A percentile compares a stretch with the other conserved stretches of the same genome.
These are phyloP conservation scores for Haliaeetus leucogaster DNA, from an alignment of 2,113 vertebrate species.

Conservation along the genomic window DNA sequence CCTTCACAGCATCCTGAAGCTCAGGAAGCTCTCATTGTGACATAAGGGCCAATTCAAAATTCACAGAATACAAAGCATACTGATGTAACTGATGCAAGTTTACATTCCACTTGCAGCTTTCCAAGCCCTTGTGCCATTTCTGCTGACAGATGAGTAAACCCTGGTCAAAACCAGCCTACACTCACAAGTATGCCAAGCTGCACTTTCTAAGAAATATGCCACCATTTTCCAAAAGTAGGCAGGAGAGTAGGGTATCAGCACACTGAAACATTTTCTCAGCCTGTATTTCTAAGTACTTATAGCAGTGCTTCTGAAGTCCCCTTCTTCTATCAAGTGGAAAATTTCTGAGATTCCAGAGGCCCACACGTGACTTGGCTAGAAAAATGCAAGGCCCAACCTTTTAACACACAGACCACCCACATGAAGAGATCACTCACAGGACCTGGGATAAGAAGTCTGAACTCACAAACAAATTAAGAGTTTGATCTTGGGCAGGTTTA, in stretches of 20 bases:
- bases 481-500: slow-evolving; percentile 8
- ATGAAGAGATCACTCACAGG: slow-evolving; percentile 21
- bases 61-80: neutral
- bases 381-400: slow-evolving; percentile 45
- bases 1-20: neutral
- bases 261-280: neutral
- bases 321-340: slow-evolving; percentile 60
- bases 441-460: slow-evolving; percentile 33
- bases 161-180: neutral
- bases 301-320: slow-evolving; percentile 38
- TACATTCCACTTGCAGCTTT: neutral
- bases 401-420: slow-evolving; percentile 43
- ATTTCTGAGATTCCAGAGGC: slow-evolving; percentile 60
- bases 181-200: neutral
- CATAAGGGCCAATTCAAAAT: neutral
- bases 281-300: slow-evolving; percentile 1
- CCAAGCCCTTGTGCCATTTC: neutral
- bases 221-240: neutral
- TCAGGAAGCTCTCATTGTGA: neutral
- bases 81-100: neutral
- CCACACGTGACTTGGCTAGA: slow-evolving; percentile 37
- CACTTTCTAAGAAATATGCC: neutral
- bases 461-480: slow-evolving; percentile 31
- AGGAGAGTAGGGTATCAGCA: neutral
- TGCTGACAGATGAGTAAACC: neutral